phyloP scores from a whole-genome alignment of 2,888 invertebrate genomes.

The Isoperla grammatica region DNA sequence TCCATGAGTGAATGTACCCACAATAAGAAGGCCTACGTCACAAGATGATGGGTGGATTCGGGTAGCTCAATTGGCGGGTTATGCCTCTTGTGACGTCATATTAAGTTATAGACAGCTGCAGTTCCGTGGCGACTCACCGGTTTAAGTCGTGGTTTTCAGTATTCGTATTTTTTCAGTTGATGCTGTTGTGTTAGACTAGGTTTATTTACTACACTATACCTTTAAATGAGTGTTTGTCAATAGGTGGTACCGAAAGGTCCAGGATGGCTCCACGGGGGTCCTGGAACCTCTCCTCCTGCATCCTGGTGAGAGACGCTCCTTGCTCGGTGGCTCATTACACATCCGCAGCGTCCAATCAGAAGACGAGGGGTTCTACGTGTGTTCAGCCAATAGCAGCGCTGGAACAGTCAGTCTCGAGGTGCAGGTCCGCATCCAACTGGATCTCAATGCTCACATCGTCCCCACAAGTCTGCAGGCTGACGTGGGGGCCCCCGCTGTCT shows the following conservation, averaged over 20 bases:
- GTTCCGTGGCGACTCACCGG: too few species aligned
- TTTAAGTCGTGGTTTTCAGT: too few species aligned
- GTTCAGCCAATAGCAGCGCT: conserved; percentile 40
- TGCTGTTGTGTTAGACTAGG: too few species aligned
- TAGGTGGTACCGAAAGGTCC: conserved; percentile 21
- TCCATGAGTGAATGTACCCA: too few species aligned
- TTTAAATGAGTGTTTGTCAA: background rate
- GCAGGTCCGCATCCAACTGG: conserved; percentile 38
- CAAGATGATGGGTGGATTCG: too few species aligned
- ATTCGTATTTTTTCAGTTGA: too few species aligned
- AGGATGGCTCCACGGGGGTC: background rate
- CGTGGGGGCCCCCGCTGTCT: conserved; percentile 40
- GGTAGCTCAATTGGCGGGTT: too few species aligned
- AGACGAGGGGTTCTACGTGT: conserved; percentile 40
- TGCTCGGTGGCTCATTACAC: conserved; percentile 33
- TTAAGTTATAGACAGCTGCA: too few species aligned
- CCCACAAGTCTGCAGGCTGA: conserved; percentile 37
- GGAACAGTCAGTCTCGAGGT: conserved; percentile 38
- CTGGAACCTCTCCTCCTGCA: conserved; percentile 5
- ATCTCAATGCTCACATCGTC: conserved; percentile 32
- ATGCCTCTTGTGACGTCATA: too few species aligned
- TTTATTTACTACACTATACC: too few species aligned
- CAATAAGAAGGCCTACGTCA: too few species aligned
- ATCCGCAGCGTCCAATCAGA: conserved; percentile 30
- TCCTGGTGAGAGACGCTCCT: conserved; percentile 23